Evolutionary conservation across 2,888 invertebrate species (phyloP), one percentile per base, ranked within the genome.

Genomic region (Macaria liturata): DNA sequence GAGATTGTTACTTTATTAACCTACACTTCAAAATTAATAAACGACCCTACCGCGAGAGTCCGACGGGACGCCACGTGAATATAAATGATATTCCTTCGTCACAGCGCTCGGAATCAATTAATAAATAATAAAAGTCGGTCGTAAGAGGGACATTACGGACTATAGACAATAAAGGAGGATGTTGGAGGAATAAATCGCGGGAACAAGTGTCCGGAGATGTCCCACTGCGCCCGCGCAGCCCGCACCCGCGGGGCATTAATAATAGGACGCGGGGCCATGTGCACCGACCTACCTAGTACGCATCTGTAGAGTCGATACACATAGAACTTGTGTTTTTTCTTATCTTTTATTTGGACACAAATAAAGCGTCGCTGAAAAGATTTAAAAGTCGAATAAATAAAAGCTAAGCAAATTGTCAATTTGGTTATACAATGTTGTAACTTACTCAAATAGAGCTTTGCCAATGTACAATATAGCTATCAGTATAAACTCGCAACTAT

Each of bases 41-140:
- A 61, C 37, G 55, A 55, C 55, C 53, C 32, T 32, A 49, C 39
- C 44, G 55, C 47, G 55, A 56, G 49, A 46, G 59, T 60, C 52
- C 55, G 37, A 47, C 52, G 57, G 46, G 44, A 61, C 45, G 55
- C 55, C 58, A 63, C 48, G 54, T 60, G 59, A 65, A 62, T 59
- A 57, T 67, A 71, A 67, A 72, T 72, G 66, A 70, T 70, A 72
- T 77, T 72, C 69, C 70, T 75, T 72, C 69, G 70, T 74, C 72
- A 68, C 54, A 54, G 61, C 58, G 61, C 74, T 75, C 72, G 67
- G 68, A 75, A 80, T 81, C 81, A 81, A 83, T 84, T 84, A 83
- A 83, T 83, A 83, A 83, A 83, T 83, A 82, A 83, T 84, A 83
- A 83, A 83, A 76, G 72, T 72, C 69, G 70, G 70, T 68, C 67